Percentiles rank a stretch among this genome's conserved stretches.
Evolutionary conservation across 2,888 invertebrate genomes (phyloP).

Genomic region (Eudasyphora cyanicolor): DNA sequence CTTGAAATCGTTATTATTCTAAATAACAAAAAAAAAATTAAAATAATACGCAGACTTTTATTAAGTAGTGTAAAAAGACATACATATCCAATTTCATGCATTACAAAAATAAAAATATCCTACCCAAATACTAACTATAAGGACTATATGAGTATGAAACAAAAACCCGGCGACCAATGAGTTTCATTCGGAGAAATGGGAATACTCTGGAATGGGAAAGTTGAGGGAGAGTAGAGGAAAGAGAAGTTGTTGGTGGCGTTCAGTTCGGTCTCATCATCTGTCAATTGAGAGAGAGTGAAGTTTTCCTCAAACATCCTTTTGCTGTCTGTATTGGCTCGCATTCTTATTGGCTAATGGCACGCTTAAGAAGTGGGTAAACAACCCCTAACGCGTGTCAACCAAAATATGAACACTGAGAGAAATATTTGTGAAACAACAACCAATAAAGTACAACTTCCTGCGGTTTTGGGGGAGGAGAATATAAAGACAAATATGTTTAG

Average conservation of each 20-base stretch:
- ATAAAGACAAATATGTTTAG: too few relatives aligned
- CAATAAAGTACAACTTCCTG: too few relatives aligned
- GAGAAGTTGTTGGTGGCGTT: neutral
- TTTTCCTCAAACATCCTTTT: constrained; percentile 32
- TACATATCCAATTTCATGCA: constrained; percentile 56
- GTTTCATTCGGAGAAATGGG: neutral
- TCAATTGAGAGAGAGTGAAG: constrained; percentile 41
- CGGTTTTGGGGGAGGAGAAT: too few relatives aligned
- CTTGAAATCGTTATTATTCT: too few relatives aligned
- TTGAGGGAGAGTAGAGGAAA: neutral
- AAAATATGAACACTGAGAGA: constrained; percentile 44
- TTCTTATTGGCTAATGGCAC: constrained; percentile 55
- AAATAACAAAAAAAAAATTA: too few relatives aligned
- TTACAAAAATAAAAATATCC: constrained; percentile 35
- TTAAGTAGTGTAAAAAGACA: neutral
- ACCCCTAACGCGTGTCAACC: constrained; percentile 54
- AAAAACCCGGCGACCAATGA: constrained; percentile 1
- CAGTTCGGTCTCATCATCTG: constrained; percentile 32
- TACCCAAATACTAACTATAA: constrained; percentile 42
- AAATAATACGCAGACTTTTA: neutral
- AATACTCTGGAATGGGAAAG: neutral
- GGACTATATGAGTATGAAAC: too few relatives aligned
- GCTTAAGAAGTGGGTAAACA: constrained; percentile 48
- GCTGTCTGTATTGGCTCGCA: neutral
- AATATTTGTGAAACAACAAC: neutral